phyloP scores from a whole-genome alignment of 2,113 vertebrate species.

The Diphyllodes magnificus region DNA sequence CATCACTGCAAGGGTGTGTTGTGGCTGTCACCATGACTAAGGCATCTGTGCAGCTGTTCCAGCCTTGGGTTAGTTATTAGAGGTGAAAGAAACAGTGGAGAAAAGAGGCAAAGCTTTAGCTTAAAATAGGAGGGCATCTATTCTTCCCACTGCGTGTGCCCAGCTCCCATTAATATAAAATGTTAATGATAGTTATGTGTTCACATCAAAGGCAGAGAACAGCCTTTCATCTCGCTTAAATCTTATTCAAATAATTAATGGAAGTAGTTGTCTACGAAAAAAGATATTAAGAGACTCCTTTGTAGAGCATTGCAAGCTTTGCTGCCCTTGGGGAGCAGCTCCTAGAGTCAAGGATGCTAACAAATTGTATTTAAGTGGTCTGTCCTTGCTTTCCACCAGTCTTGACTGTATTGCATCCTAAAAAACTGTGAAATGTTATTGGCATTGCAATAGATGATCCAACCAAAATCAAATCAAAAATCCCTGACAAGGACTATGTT shows the following conservation, averaged over 20 bases:
- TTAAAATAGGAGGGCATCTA: neutral
- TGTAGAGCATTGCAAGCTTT: slow-evolving; percentile 29
- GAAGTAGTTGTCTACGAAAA: slow-evolving; percentile 10
- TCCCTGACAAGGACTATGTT: slow-evolving; percentile 30
- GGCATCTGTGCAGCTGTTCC: neutral
- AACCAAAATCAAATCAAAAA: slow-evolving; percentile 44
- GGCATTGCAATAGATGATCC: slow-evolving; percentile 35
- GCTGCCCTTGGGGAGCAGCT: neutral
- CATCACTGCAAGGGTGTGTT: neutral
- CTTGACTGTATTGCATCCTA: neutral
- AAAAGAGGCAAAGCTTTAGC: neutral
- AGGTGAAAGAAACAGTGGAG: neutral
- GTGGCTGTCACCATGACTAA: neutral
- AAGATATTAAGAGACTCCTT: neutral
- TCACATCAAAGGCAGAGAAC: slow-evolving; percentile 44
- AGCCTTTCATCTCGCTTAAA: slow-evolving; percentile 61
- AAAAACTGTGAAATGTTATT: slow-evolving; percentile 29
- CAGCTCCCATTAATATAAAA: slow-evolving; percentile 43
- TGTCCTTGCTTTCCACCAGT: neutral
- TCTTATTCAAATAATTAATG: slow-evolving; percentile 65
- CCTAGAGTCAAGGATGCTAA: neutral
- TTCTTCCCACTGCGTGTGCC: neutral
- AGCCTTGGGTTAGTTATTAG: neutral
- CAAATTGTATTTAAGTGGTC: slow-evolving; percentile 17
- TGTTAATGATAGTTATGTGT: slow-evolving; percentile 53